Percentiles rank a stretch among this genome's conserved stretches.
Evolutionary conservation across 2,113 vertebrate species (phyloP).

Genomic region (Notarius lentiginosus): DNA sequence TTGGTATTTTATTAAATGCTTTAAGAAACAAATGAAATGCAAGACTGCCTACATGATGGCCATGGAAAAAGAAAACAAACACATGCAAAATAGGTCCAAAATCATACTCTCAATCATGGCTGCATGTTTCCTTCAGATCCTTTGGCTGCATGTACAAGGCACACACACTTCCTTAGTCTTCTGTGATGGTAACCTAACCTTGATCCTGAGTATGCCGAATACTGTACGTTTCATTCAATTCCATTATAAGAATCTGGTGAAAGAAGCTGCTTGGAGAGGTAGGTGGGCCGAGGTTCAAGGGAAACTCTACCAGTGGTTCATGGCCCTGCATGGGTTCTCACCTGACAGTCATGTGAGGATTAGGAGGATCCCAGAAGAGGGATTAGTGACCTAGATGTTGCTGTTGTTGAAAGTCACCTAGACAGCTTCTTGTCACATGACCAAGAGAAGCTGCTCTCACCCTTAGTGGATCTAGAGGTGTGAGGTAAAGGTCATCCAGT

Average conservation of each 20-base stretch:
- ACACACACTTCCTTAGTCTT: not conserved
- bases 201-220: not conserved
- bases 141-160: not conserved
- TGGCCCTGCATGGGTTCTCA: slow-evolving; percentile 13
- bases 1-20: slow-evolving; percentile 44
- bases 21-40: slow-evolving; percentile 48
- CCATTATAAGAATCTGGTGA: not conserved
- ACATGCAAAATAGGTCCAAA: slow-evolving; percentile 11
- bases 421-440: slow-evolving; percentile 37
- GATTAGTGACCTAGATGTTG: slow-evolving; percentile 44
- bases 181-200: not conserved
- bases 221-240: slow-evolving; percentile 1
- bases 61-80: slow-evolving; percentile 14
- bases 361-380: slow-evolving; percentile 41
- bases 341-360: slow-evolving; percentile 45
- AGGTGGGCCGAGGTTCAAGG: slow-evolving; percentile 10
- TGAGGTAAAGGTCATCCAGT: slow-evolving; percentile 21
- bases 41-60: slow-evolving; percentile 20
- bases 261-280: slow-evolving; percentile 14
- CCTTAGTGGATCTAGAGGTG: slow-evolving; percentile 14
- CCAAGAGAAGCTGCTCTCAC: slow-evolving; percentile 29
- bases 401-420: slow-evolving; percentile 28
- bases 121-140: not conserved
- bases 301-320: slow-evolving; percentile 9
- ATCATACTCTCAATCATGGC: not conserved